These are phyloP conservation scores for Trissolcus brochymenae DNA, from an alignment of 2,888 invertebrate species.

Conservation along the genomic window DNA sequence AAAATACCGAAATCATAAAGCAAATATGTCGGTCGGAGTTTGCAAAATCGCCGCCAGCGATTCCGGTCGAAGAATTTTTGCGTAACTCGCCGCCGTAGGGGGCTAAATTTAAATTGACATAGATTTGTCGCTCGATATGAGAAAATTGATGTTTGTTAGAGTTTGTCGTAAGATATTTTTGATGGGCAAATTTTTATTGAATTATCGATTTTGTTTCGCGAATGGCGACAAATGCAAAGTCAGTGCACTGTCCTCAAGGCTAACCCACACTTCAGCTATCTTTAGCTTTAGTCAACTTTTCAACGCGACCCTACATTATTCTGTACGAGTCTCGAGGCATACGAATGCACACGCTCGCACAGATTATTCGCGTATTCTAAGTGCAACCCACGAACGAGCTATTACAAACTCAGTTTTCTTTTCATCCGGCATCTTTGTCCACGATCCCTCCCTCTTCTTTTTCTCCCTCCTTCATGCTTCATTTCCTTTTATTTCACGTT, in stretches of 20 bases:
- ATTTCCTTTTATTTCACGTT: slow-evolving; percentile 30
- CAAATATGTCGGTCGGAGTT: slow-evolving; percentile 18
- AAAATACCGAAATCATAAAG: neutral
- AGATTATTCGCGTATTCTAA: slow-evolving; percentile 61
- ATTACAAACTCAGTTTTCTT: slow-evolving; percentile 50
- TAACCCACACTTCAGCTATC: slow-evolving; percentile 63
- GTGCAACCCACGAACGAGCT: slow-evolving; percentile 43
- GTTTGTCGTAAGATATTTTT: neutral
- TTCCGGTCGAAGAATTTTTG: slow-evolving; percentile 10
- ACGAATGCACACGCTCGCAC: slow-evolving; percentile 57
- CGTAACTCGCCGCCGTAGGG: neutral
- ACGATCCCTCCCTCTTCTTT: slow-evolving; percentile 18
- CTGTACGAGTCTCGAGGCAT: slow-evolving; percentile 61
- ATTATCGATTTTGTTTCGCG: slow-evolving; percentile 23
- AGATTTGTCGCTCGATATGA: neutral
- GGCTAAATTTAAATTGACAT: slow-evolving; percentile 29
- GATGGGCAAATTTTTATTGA: neutral
- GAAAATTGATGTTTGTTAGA: neutral
- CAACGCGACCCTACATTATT: slow-evolving; percentile 65
- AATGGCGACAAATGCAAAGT: slow-evolving; percentile 38
- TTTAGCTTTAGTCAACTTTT: slow-evolving; percentile 69
- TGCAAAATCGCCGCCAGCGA: slow-evolving; percentile 13
- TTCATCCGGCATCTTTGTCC: slow-evolving; percentile 31
- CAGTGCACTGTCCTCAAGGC: slow-evolving; percentile 62
- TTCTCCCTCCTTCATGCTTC: neutral